Base-by-base conservation (phyloP, 2,113 vertebrate genomes). In the Eudyptes chrysolophus region DNA sequence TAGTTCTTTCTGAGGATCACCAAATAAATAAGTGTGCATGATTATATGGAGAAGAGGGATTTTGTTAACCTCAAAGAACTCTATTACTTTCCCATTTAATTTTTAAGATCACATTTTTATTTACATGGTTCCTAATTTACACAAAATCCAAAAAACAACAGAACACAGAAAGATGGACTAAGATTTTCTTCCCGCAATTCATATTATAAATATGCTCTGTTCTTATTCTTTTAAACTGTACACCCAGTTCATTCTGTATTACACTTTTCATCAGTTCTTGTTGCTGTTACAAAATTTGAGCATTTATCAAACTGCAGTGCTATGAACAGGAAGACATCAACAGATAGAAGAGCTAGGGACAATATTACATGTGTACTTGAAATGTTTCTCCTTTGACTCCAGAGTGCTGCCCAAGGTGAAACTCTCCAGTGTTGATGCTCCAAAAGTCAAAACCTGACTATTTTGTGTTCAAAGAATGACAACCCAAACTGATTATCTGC, bases 91-190 rank as follows among this genome's bases (percentile, higher is more conserved):
- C 19, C 44, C 12, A 69, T 76, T 87, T 89, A n/a, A 32, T 86
- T 84, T 89, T 86, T 92, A 84, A 89, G 29, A 94, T 81, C 17
- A 68, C 18, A 36, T 89, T 96, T 98, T 94, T 79, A 62, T 94
- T 96, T 97, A 91, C 58, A 93, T 85, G 30, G 38, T 90, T 96
- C 55, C 94, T 94, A 75, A 58, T 94, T 95, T 92, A 91, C 3
- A 75, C 6, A 51, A 51, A 77, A 97, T 85, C 60, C 44, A 49
- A 80, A 92, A 95, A 78, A 88, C 29, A 83, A 32, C 18, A 96
- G 76, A 95, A 75, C 40, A 64, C 32, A 88, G n/a, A 95, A 93
- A 91, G 54, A n/a, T 13, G 51, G 44, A 25, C 29, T 87, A 83
- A 81, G 38, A 58, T 64, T 72, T 42, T 76, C 48, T 84, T 97